Percentiles rank a stretch among this genome's conserved stretches.
Evolutionary conservation across 2,888 invertebrate genomes (phyloP).

Genomic region (Lycophotia porphyrea): DNA sequence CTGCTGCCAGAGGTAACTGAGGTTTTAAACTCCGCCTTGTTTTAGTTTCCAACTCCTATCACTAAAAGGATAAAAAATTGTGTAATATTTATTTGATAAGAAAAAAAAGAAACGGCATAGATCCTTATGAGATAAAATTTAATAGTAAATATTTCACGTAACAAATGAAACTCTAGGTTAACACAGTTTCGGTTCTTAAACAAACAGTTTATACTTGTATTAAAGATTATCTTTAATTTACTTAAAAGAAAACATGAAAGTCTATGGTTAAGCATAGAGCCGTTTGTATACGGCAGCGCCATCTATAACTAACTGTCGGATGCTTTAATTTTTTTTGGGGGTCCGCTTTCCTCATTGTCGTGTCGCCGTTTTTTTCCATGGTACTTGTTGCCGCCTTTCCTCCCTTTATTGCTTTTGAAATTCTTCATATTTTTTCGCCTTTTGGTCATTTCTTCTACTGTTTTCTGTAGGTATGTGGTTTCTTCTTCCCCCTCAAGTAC

Average conservation of each 20-base stretch:
- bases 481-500: conserved; percentile 94
- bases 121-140: conserved; percentile 58
- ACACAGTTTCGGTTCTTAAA: conserved; percentile 55
- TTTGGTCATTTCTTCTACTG: conserved; percentile 91
- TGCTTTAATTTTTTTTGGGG: conserved; percentile 77
- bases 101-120: conserved; percentile 15
- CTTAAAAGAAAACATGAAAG: conserved; percentile 59
- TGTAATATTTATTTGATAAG: not conserved
- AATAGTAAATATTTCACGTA: conserved; percentile 60
- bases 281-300: conserved; percentile 24
- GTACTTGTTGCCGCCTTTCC: conserved; percentile 65
- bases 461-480: conserved; percentile 91
- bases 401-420: conserved; percentile 78
- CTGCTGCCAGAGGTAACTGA: too few species aligned
- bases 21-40: too few species aligned
- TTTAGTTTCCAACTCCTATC: too few species aligned
- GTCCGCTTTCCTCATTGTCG: conserved; percentile 76
- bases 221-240: conserved; percentile 55
- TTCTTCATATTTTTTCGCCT: conserved; percentile 87
- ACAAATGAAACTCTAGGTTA: conserved; percentile 60
- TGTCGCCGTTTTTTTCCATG: conserved; percentile 79
- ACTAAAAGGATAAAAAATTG: too few species aligned
- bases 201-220: conserved; percentile 57
- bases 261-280: conserved; percentile 59
- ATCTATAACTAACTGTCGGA: conserved; percentile 74